Base-by-base conservation (phyloP, 2,113 vertebrate species). In the Sinocyclocheilus anshuiensis region DNA sequence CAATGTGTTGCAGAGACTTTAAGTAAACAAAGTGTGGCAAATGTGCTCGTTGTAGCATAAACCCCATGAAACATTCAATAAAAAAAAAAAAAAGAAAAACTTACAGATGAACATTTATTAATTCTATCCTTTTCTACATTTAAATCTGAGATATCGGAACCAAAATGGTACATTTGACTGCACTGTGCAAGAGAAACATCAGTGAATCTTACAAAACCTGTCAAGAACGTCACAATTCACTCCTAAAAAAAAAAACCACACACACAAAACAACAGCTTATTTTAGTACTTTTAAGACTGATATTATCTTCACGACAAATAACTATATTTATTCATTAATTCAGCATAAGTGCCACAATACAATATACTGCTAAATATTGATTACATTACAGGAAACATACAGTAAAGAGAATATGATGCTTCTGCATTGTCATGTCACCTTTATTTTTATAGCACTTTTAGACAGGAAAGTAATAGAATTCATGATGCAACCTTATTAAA, bases 11-110 rank as follows among this genome's bases (percentile, higher is more conserved):
- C 72, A 72, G 42, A 24, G 33, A 39, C 10, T 6, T 65, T 26
- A 10, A 22, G 59, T 81, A 65, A 83, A 72, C 81, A 83, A 55
- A 72, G 24, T 26, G 6, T 36, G 4, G 12, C 24, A 55, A 81
- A 81, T 81, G 22, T 67, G 39, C 20, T 81, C 15, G 15, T 3
- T 45, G 13, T 26, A 15, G 36, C 4, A 0, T 26, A 63, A 45
- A 18, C 20, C 22, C 42, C 59, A 7, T 71, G 29, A 79, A 15
- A 57, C 29, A 59, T 6, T 10, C 6, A 77, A 83, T n/a, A 29
- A 48, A 79, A 75, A 1, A 11, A 48, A 79, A 75, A 1, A 11
- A 33, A 33, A 33, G 1, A 48, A 79, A 75, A 1, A 11, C 20
- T 11, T 24, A 10, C 0, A 81, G 2, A 26, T 16, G 10, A 22